phyloP scores from a whole-genome alignment of 2,888 invertebrate species.

The Brachynemurus nebulosus region DNA sequence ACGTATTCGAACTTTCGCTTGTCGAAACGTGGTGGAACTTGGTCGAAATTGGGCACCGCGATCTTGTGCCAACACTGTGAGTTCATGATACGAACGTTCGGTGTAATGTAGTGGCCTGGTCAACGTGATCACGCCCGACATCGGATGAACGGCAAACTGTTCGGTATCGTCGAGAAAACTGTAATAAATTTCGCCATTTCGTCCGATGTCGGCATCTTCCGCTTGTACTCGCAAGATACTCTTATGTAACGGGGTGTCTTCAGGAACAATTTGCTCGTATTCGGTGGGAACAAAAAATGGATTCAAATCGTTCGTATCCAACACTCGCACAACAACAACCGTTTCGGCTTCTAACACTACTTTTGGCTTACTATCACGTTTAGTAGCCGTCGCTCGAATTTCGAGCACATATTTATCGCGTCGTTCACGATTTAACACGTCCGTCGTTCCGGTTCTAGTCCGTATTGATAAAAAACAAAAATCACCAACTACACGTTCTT shows the following conservation, averaged over 20 bases:
- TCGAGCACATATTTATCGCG: constrained; percentile 68
- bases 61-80: constrained; percentile 75
- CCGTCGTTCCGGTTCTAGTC: constrained; percentile 73
- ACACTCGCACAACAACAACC: constrained; percentile 52
- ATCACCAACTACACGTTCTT: constrained; percentile 79
- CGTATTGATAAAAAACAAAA: constrained; percentile 86
- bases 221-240: constrained; percentile 61
- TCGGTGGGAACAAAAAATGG: constrained; percentile 85
- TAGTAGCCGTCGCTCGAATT: constrained; percentile 54
- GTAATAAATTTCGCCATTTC: constrained; percentile 96
- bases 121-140: constrained; percentile 74
- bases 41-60: constrained; percentile 52
- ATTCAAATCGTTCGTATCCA: constrained; percentile 82
- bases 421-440: constrained; percentile 87
- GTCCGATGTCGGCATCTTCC: constrained; percentile 90
- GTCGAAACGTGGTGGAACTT: constrained; percentile 42
- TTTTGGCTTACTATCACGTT: constrained; percentile 42
- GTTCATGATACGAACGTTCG: constrained; percentile 53
- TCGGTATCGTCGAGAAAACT: constrained; percentile 71
- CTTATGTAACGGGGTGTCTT: constrained; percentile 74
- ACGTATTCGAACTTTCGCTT: constrained; percentile 59
- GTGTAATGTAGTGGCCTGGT: constrained; percentile 62
- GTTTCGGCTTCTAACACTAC: constrained; percentile 54
- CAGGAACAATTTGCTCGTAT: constrained; percentile 75
- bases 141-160: constrained; percentile 85